phyloP scores from a whole-genome alignment of 2,113 vertebrate genomes.

The Formicarius rufipectus region DNA sequence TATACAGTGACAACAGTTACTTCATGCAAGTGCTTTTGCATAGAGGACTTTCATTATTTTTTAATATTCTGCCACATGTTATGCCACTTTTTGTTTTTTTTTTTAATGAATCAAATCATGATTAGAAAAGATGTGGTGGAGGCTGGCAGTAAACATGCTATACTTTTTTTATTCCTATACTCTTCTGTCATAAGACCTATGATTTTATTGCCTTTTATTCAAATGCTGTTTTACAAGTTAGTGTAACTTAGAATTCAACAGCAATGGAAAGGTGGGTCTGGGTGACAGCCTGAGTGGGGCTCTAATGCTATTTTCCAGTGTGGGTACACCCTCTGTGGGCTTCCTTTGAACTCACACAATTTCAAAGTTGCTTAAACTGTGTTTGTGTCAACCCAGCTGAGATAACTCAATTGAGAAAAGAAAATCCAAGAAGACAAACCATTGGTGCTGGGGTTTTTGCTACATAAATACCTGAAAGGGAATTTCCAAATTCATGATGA shows the following conservation, averaged over 20 bases:
- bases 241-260: background rate
- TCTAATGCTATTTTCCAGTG: background rate
- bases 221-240: background rate
- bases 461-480: conserved; percentile 59
- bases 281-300: background rate
- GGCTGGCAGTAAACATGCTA: background rate
- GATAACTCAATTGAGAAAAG: conserved; percentile 18
- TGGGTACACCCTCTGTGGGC: background rate
- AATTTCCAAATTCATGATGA: conserved; percentile 56
- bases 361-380: conserved; percentile 21
- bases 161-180: background rate
- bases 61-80: background rate
- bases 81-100: background rate
- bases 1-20: background rate
- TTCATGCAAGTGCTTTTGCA: background rate
- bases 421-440: conserved; percentile 41
- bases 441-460: conserved; percentile 27
- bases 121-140: accelerated
- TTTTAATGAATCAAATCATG: background rate
- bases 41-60: background rate
- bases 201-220: background rate
- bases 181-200: background rate
- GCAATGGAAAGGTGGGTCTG: background rate
- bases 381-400: conserved; percentile 37
- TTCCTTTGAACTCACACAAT: background rate